These are phyloP conservation scores for Drosophila anomalipes DNA, from an alignment of 2,888 invertebrate genomes.

Conservation along the genomic window DNA sequence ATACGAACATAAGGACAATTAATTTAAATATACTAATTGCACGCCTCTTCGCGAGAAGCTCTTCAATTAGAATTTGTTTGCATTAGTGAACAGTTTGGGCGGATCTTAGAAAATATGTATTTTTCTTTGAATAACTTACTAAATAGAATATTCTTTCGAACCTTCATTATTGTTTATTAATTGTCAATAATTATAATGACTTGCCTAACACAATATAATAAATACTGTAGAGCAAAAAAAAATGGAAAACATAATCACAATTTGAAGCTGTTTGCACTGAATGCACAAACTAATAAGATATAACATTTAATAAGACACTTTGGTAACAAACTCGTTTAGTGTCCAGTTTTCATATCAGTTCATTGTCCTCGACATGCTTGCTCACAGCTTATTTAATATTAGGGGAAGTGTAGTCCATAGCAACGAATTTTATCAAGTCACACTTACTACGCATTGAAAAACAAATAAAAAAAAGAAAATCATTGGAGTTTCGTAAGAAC, in stretches of 20 bases:
- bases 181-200: not conserved
- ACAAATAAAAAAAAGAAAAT: conserved; percentile 26
- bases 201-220: not conserved
- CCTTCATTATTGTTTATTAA: not conserved
- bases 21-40: conserved; percentile 2
- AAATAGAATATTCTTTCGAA: not conserved
- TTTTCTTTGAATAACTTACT: not conserved
- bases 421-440: conserved; percentile 15
- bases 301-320: not conserved
- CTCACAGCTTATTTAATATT: conserved; percentile 3
- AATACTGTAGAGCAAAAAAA: not conserved
- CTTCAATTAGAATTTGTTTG: not conserved
- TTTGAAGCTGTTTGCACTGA: not conserved
- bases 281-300: not conserved
- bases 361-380: not conserved
- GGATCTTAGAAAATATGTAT: not conserved
- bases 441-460: conserved; percentile 37
- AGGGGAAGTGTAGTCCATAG: conserved; percentile 1
- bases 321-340: not conserved
- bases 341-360: too few relatives aligned
- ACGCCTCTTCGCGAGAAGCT: not conserved
- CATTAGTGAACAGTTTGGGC: not conserved
- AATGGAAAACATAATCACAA: not conserved
- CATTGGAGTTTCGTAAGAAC: conserved; percentile 30
- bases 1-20: conserved; percentile 17